Conservation (phyloP, 2,113 vertebrate genomes). For the Gallinago paraguaiae region DNA sequence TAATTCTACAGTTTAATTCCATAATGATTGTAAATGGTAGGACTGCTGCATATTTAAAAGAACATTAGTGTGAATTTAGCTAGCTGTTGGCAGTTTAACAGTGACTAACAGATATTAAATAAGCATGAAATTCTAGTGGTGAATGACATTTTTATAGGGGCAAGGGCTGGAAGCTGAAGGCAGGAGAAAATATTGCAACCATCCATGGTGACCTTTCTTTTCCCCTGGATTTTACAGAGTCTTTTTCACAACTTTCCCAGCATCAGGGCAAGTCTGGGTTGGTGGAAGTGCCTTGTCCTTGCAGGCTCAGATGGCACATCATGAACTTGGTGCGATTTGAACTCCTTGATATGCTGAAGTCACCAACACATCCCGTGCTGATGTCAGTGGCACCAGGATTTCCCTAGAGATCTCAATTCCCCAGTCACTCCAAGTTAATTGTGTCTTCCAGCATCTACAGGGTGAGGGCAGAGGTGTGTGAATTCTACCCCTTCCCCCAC, state of each 20-base stretch:
- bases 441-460: neutral
- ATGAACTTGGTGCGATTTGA: neutral
- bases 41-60: constrained; percentile 51
- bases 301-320: neutral
- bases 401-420: neutral
- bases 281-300: neutral
- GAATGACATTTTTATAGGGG: constrained; percentile 60
- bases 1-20: constrained; percentile 57
- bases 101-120: constrained; percentile 67
- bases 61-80: constrained; percentile 55
- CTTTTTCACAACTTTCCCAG: neutral
- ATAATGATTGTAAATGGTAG: constrained; percentile 58
- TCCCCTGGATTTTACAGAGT: neutral
- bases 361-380: neutral
- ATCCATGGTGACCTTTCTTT: constrained; percentile 21
- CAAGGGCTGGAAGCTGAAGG: constrained; percentile 5
- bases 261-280: fast-evolving
- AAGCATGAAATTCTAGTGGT: constrained; percentile 54
- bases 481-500: neutral
- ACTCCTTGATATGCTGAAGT: neutral
- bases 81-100: constrained; percentile 58
- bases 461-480: neutral
- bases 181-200: constrained; percentile 24
- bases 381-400: neutral
- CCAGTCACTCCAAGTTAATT: neutral